phyloP scores from a whole-genome alignment of 2,797 vertebrate species.

The Tokudaia muenninki region DNA sequence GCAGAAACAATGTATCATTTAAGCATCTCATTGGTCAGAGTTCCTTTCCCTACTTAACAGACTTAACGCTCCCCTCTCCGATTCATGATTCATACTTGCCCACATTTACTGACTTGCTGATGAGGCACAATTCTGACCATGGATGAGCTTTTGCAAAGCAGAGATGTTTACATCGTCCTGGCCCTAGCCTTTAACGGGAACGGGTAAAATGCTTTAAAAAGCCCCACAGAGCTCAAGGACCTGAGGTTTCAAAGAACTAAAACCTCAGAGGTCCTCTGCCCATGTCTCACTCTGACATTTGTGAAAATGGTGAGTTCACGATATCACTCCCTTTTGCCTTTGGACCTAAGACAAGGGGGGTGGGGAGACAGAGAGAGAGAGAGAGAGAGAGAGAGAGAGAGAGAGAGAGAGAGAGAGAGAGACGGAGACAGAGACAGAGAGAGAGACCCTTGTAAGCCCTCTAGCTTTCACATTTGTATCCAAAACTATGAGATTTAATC shows the following conservation, averaged over 20 bases:
- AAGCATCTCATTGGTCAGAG: neutral
- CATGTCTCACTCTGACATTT: constrained; percentile 28
- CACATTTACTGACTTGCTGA: neutral
- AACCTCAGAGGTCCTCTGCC: neutral
- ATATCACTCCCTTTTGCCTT: neutral
- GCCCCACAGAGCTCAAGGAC: neutral
- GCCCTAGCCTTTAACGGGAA: neutral
- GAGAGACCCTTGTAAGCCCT: too few species aligned
- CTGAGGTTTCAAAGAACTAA: neutral
- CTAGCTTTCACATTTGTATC: constrained; percentile 17
- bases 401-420: too few species aligned
- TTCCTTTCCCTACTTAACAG: neutral
- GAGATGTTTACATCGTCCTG: neutral
- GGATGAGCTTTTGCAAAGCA: neutral
- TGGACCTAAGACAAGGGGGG: neutral
- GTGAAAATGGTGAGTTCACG: neutral
- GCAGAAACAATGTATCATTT: neutral
- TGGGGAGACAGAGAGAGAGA: too few species aligned
- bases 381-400: neutral
- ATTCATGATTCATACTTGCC: neutral
- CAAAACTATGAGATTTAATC: neutral
- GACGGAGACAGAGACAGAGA: too few species aligned
- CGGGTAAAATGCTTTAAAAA: neutral
- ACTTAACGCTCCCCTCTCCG: neutral
- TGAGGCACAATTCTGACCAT: neutral